These are phyloP conservation scores for Charaxes varanes DNA, from an alignment of 1,140 invertebrate genomes.

Conservation along the genomic window DNA sequence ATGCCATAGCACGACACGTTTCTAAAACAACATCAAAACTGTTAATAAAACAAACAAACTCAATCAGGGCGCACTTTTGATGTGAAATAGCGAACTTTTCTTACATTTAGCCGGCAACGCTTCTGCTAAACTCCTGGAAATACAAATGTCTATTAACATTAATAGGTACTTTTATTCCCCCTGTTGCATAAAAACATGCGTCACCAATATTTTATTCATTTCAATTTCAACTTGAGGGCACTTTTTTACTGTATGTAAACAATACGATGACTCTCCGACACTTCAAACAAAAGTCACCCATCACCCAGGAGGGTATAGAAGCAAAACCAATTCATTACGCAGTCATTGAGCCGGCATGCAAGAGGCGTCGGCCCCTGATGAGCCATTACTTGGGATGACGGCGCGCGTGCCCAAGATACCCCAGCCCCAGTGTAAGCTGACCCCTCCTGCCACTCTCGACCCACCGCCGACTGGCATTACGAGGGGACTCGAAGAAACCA, in stretches of 20 bases:
- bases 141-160: no score
- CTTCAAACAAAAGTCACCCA: no score
- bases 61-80: constrained; percentile 9
- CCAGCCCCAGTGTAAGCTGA: constrained; percentile 25
- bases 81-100: not conserved
- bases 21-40: constrained; percentile 27
- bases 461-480: constrained; percentile 6
- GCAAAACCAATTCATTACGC: constrained; percentile 43
- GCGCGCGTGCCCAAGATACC: constrained; percentile 49
- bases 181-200: no score
- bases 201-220: no score
- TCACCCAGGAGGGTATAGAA: constrained; percentile 23
- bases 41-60: constrained; percentile 26
- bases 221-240: no score
- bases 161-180: no score
- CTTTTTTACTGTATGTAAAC: no score
- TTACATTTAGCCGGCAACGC: no score
- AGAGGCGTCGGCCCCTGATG: constrained; percentile 35
- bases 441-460: constrained; percentile 24
- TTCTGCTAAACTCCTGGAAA: no score
- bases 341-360: constrained; percentile 41
- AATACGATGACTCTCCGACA: no score
- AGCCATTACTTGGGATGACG: constrained; percentile 65
- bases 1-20: constrained; percentile 38
- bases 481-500: constrained; percentile 25